Conservation (phyloP, 1,140 invertebrate species). For the Heterodera schachtii region DNA sequence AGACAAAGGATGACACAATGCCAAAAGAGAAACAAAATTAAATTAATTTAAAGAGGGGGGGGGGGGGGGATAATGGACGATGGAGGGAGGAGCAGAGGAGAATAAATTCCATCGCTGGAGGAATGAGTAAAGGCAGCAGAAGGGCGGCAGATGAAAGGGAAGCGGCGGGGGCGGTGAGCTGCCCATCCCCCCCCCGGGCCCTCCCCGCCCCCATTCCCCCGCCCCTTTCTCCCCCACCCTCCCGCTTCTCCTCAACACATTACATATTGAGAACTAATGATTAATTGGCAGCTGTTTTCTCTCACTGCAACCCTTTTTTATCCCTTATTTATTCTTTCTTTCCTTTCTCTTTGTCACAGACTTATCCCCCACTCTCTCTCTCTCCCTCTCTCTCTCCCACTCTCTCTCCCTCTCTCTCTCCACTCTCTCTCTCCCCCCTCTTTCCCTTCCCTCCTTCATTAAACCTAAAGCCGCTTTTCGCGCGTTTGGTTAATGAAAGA, state of each 20-base stretch:
- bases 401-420: no score
- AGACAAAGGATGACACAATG: not conserved
- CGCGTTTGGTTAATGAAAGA: not conserved
- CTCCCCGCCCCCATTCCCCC: not conserved
- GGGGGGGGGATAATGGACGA: not conserved
- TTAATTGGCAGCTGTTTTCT: conserved; percentile 17
- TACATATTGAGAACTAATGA: not conserved
- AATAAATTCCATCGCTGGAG: not conserved
- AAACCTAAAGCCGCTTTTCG: conserved; percentile 3
- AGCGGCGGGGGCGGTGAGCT: not conserved
- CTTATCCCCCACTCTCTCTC: no score
- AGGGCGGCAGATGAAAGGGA: not conserved
- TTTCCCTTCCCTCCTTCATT: not conserved
- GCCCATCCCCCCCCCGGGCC: not conserved
- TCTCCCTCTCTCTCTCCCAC: no score
- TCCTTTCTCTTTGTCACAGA: not conserved
- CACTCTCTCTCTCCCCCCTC: no score
- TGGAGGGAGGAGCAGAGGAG: not conserved
- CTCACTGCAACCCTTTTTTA: not conserved
- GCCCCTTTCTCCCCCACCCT: not conserved
- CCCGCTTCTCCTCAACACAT: not conserved
- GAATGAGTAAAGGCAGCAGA: not conserved
- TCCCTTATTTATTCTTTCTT: not conserved
- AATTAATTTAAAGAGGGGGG: not conserved
- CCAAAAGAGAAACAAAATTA: not conserved